Conservation (phyloP, 2,113 vertebrate species). For the Meriones unguiculatus region DNA sequence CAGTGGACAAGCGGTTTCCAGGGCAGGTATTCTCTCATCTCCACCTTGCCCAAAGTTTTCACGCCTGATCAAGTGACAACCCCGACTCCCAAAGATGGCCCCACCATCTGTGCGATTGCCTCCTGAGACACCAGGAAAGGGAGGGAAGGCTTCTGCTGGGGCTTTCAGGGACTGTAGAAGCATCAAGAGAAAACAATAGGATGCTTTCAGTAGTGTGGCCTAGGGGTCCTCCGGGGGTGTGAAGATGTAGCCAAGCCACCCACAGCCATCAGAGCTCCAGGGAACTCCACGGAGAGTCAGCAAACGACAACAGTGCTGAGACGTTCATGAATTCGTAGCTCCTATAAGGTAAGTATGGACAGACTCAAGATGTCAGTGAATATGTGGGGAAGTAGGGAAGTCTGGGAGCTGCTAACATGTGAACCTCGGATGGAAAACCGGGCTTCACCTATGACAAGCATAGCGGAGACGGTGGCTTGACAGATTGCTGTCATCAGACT, state of each 20-base stretch:
- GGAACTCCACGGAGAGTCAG: background rate
- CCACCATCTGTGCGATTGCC: background rate
- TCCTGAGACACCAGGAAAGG: background rate
- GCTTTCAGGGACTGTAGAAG: background rate
- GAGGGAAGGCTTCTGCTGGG: background rate
- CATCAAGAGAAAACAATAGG: background rate
- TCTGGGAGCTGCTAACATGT: background rate
- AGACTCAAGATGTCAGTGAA: background rate
- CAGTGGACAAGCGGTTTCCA: background rate
- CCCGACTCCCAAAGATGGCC: background rate
- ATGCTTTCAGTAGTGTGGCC: background rate
- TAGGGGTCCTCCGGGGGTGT: background rate
- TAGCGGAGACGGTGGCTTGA: too few relatives aligned
- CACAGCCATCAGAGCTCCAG: background rate
- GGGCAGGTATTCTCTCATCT: too few relatives aligned
- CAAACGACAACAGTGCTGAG: background rate
- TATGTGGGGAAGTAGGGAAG: background rate
- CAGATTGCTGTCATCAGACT: background rate
- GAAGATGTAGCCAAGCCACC: background rate
- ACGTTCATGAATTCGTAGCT: background rate
- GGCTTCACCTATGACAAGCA: background rate
- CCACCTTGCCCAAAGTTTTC: background rate
- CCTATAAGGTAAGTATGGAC: background rate
- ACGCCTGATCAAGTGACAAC: background rate
- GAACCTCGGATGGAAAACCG: background rate